Percentiles rank a stretch among this genome's conserved stretches.
phyloP scores from a whole-genome alignment of 2,113 vertebrate genomes.

The Rhabdornis inornatus region DNA sequence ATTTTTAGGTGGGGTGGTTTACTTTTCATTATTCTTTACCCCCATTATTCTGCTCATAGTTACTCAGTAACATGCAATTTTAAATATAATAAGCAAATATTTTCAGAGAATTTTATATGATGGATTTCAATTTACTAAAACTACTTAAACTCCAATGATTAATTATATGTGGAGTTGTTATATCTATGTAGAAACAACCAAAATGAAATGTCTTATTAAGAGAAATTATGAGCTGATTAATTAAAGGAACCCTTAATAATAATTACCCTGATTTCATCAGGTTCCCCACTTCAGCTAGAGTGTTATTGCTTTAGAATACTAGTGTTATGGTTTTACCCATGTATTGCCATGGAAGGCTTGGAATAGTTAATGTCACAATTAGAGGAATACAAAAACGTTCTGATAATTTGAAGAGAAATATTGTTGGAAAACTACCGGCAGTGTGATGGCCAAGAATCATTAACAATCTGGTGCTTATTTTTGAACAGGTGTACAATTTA shows the following conservation, averaged over 20 bases:
- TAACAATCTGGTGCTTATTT: slow-evolving; percentile 71
- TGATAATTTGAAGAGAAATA: slow-evolving; percentile 62
- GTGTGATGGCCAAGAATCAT: slow-evolving; percentile 51
- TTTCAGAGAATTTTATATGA: not conserved
- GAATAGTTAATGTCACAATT: slow-evolving; percentile 10
- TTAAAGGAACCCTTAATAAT: not conserved
- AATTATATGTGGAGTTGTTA: not conserved
- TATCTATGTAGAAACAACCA: not conserved
- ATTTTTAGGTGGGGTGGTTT: not conserved
- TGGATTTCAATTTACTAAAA: not conserved
- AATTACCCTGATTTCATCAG: not conserved
- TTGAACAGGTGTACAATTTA: slow-evolving; percentile 69
- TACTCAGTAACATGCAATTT: not conserved
- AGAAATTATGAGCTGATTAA: not conserved
- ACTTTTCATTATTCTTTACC: not conserved
- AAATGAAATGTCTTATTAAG: not conserved
- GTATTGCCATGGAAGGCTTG: not conserved
- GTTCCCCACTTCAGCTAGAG: not conserved
- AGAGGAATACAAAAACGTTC: slow-evolving; percentile 20
- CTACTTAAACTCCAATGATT: not conserved
- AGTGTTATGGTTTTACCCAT: not conserved
- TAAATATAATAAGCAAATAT: not conserved
- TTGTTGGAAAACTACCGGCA: slow-evolving; percentile 40
- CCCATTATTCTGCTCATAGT: not conserved
- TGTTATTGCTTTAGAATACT: not conserved